Percentiles rank a stretch among this genome's conserved stretches.
These are phyloP conservation scores for Glyphotaelius pellucidus DNA, from an alignment of 2,888 invertebrate species.

Conservation along the genomic window DNA sequence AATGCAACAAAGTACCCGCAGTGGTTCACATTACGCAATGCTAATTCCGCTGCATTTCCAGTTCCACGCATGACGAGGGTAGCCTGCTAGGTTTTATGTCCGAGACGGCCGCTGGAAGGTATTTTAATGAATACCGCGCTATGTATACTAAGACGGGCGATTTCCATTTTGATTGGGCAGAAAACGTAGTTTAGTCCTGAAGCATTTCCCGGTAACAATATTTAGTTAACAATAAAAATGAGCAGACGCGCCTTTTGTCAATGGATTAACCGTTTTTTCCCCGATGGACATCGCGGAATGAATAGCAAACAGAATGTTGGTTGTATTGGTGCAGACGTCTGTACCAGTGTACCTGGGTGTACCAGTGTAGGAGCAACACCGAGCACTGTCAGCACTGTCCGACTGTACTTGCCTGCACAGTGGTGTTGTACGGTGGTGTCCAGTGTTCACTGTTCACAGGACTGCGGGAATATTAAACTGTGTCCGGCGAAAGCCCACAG, in stretches of 20 bases:
- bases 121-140: conserved; percentile 28
- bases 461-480: conserved; percentile 43
- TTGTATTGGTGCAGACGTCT: conserved; percentile 14
- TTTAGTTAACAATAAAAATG: conserved; percentile 46
- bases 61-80: background rate
- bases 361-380: background rate
- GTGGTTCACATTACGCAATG: conserved; percentile 27
- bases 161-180: conserved; percentile 35
- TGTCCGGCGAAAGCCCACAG: conserved; percentile 41
- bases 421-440: background rate
- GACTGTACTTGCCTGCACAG: background rate
- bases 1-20: background rate
- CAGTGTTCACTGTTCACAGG: background rate
- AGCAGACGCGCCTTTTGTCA: conserved; percentile 59
- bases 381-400: background rate
- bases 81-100: background rate
- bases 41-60: conserved; percentile 24
- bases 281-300: conserved; percentile 59
- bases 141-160: background rate
- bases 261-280: conserved; percentile 59
- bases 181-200: background rate
- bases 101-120: background rate
- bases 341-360: background rate
- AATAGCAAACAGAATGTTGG: conserved; percentile 48
- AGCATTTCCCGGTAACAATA: conserved; percentile 41